phyloP scores from a whole-genome alignment of 2,113 vertebrate genomes.

The Tachysurus fulvidraco region DNA sequence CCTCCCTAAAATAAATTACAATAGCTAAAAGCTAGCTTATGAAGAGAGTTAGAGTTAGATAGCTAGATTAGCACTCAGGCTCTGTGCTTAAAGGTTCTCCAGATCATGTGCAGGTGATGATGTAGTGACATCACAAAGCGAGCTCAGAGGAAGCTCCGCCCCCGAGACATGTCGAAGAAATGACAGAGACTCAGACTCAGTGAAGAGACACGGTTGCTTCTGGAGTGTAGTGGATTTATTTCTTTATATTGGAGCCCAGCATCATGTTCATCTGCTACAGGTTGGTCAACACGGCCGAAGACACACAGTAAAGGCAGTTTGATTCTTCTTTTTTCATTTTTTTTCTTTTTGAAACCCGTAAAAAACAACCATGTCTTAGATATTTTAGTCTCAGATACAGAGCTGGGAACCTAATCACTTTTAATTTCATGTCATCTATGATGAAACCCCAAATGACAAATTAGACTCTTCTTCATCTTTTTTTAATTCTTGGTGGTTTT shows the following conservation, averaged over 20 bases:
- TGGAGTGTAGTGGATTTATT: constrained; percentile 53
- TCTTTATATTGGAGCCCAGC: constrained; percentile 55
- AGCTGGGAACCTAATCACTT: constrained; percentile 53
- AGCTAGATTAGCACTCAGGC: background rate
- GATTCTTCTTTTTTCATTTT: constrained; percentile 11
- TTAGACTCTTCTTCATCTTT: constrained; percentile 40
- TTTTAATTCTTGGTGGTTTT: constrained; percentile 18
- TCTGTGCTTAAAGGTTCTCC: too few relatives aligned
- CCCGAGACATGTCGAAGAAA: background rate
- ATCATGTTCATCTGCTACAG: constrained; percentile 56
- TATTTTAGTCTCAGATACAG: constrained; percentile 44
- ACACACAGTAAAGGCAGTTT: constrained; percentile 56
- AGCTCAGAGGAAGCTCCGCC: background rate
- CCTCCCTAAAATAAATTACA: background rate
- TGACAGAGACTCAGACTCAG: background rate
- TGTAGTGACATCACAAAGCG: background rate
- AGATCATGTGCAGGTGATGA: too few relatives aligned
- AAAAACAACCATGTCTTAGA: constrained; percentile 35
- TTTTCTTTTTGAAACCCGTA: constrained; percentile 46
- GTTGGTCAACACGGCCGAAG: constrained; percentile 54
- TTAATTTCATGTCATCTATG: constrained; percentile 45
- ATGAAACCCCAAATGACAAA: constrained; percentile 46
- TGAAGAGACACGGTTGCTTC: background rate
- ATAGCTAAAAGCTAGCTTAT: background rate
- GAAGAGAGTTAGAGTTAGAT: background rate